Base-by-base conservation (phyloP, 2,888 invertebrate species). In the Scaptomyza caliginosa region DNA sequence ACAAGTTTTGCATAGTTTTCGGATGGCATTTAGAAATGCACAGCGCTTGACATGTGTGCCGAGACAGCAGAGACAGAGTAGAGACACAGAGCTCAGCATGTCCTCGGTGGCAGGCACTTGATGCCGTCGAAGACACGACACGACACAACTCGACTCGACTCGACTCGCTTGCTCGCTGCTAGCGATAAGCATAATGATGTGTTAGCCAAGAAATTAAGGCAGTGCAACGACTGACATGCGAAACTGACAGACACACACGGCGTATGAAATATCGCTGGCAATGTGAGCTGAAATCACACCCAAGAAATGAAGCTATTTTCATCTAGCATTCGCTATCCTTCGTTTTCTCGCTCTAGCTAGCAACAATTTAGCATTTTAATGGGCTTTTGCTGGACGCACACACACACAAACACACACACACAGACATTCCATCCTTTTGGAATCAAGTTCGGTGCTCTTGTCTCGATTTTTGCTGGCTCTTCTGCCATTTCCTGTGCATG, bases 291-390 rank as follows among this genome's bases (percentile, higher is more conserved):
- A 46, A 67, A 67, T 67, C 45, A 66, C 38, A 58, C 28, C 51
- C 58, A 58, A 58, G 59, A 75, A 72, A 72, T 72, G 68, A 68
- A 72, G 76, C 73, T 45, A 78, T 85, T 79, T 68, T 71, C 4
- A 51, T 64, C 71, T 21, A n/a, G n/a, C n/a, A n/a, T n/a, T n/a
- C n/a, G n/a, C 67, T 38, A 16, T 32, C 38, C 30, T 50, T 26
- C 49, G 11, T 17, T 19, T 17, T 28, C 58, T 19, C n/a, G 13
- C 40, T 40, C 26, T 30, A 30, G 67, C 77, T 62, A 51, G 43
- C 60, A 55, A 71, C 84, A 83, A 83, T 83, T 86, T 79, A 86
- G 66, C 80, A 83, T 86, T 86, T 79, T 86, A 81, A 81, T 81
- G 67, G 77, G 48, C 82, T 28, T n/a, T n/a, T 45, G 55, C 59